Percentiles rank a stretch among this genome's conserved stretches.
These are phyloP conservation scores for Acanthochromis polyacanthus DNA, from an alignment of 2,113 vertebrate genomes.

Conservation along the genomic window DNA sequence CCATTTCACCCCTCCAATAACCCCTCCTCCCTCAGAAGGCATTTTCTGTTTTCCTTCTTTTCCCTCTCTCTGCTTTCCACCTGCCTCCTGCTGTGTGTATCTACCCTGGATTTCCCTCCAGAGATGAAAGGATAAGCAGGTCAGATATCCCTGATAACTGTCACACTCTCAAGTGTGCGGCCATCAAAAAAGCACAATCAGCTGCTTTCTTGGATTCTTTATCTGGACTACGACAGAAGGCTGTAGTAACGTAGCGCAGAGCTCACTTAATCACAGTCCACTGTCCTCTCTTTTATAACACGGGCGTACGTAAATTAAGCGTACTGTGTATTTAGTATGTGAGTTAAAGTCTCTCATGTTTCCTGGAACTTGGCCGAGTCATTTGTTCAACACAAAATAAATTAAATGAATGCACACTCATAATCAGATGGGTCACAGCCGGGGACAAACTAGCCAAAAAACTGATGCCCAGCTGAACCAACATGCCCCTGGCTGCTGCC, in stretches of 20 bases:
- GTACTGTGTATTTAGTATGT: background rate
- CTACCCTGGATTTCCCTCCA: conserved; percentile 62
- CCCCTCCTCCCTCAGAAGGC: conserved; percentile 58
- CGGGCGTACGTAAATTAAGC: background rate
- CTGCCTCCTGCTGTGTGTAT: conserved; percentile 62
- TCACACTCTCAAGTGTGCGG: conserved; percentile 30
- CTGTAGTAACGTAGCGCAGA: conserved; percentile 18
- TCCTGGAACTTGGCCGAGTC: background rate
- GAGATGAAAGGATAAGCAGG: conserved; percentile 68
- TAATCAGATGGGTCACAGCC: conserved; percentile 5
- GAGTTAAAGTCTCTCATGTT: background rate
- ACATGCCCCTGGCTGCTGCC: conserved; percentile 20
- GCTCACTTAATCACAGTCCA: conserved; percentile 3
- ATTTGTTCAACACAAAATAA: conserved; percentile 9
- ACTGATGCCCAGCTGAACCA: conserved; percentile 47
- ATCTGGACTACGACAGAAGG: conserved; percentile 29
- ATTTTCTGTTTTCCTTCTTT: conserved; percentile 56
- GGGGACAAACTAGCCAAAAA: conserved; percentile 16
- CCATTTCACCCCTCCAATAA: conserved; percentile 51
- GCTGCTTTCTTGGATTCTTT: conserved; percentile 43
- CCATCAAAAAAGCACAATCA: conserved; percentile 48
- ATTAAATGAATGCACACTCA: background rate
- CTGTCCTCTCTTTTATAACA: background rate
- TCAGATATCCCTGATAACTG: conserved; percentile 70
- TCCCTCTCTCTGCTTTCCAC: conserved; percentile 50